Conservation (phyloP, 2,888 invertebrate species). For the Julus scandinavius region DNA sequence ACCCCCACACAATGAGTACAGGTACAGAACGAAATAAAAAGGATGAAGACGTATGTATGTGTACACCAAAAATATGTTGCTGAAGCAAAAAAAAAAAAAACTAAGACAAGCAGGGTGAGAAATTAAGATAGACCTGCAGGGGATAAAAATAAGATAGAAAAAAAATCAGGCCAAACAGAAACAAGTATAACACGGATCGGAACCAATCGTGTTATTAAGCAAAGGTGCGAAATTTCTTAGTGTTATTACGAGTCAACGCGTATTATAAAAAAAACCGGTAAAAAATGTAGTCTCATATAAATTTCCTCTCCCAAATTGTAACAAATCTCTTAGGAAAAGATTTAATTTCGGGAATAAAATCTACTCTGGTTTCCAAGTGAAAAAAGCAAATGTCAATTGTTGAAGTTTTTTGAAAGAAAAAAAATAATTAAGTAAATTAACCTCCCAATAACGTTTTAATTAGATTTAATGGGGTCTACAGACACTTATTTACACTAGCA, state of each 20-base stretch:
- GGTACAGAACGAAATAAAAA: background rate
- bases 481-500: no score
- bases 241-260: background rate
- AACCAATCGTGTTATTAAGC: background rate
- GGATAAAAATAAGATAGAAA: background rate
- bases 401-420: no score
- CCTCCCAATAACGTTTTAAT: no score
- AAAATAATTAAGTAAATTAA: no score
- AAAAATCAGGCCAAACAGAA: slow-evolving; percentile 1
- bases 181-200: background rate
- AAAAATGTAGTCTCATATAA: background rate
- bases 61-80: background rate
- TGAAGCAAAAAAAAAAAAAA: background rate
- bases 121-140: background rate
- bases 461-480: no score
- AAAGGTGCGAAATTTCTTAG: background rate
- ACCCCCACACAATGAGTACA: background rate
- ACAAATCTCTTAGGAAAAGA: background rate
- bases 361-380: no score
- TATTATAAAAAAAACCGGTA: background rate
- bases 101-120: background rate
- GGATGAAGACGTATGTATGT: background rate
- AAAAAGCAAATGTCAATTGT: no score
- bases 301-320: no score
- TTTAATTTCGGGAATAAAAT: background rate